Base-by-base conservation (phyloP, 2,797 vertebrate species). In the Danio albolineatus region DNA sequence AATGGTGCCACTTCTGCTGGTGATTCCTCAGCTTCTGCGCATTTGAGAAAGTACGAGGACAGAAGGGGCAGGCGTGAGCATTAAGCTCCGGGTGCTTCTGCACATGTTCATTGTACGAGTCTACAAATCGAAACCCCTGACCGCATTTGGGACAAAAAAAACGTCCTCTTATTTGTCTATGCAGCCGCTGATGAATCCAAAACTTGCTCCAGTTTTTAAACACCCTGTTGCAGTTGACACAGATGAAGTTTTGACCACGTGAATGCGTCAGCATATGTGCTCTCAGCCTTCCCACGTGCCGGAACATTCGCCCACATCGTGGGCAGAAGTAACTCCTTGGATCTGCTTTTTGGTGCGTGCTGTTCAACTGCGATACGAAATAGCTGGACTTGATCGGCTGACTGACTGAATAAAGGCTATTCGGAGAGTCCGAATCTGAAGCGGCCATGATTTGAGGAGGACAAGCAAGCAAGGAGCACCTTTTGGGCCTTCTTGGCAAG, bases 241-340 rank as follows among this genome's bases (percentile, higher is more conserved):
- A 95, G 1, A 88, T 86, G 89, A 92, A 95, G 19, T 86, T 90
- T 39, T 92, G 89, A 17, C 78, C 83, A 0, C 80, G 80, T 5
- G 87, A 60, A 10, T 95, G 94, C 6, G 91, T 94, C n/a, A 94
- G 90, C 93, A 94, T 94, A 89, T 95, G 94, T 38, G 94, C 93
- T 61, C 93, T 84, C 28, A 95, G 90, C 16, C 93, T 62, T 60
- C 93, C 93, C 78, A 94, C 90, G 75, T 95, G 93, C 17, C 92
- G 83, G 83, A 94, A 94, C 54, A 92, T 84, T 2, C 94, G 89
- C 28, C 94, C 93, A 9, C 93, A 95, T 72, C 75, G 87, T 0
- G 93, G 93, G 77, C 94, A 95, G 6, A 91, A 82, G 80, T 94
- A 94, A 48, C 86, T 93, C 85, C 94, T 90, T 21, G 94, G 94